A percentile compares a stretch with the other conserved stretches of the same genome.
phyloP scores from a whole-genome alignment of 35 echinoderm and acorn worm genomes.

The Chiridota heheva region DNA sequence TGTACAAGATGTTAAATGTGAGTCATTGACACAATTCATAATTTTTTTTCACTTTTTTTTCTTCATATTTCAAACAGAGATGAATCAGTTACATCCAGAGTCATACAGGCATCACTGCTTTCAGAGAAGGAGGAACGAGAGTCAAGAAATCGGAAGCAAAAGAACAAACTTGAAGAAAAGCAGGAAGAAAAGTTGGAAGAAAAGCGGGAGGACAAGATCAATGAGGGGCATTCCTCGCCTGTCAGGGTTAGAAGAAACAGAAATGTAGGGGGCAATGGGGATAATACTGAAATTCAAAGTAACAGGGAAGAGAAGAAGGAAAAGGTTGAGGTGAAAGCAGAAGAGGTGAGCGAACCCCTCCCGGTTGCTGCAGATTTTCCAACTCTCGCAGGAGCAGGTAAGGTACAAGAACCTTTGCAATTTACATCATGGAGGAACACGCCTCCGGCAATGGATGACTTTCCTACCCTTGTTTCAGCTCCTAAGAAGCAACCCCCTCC shows the following conservation, averaged over 20 bases:
- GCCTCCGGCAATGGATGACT: no score
- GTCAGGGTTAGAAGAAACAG: no score
- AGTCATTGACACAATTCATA: neutral
- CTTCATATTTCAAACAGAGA: conserved; percentile 30
- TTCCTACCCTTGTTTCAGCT: no score
- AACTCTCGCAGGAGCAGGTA: no score
- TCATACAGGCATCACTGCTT: conserved; percentile 68
- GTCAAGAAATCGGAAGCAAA: neutral
- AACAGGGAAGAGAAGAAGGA: neutral
- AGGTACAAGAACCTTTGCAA: no score
- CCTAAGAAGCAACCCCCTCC: no score
- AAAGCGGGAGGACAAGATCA: no score
- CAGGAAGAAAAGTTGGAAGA: neutral
- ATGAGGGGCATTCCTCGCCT: no score
- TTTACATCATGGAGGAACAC: no score
- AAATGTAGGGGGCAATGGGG: neutral
- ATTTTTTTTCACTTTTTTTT: neutral
- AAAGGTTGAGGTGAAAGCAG: no score
- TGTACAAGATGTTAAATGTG: neutral
- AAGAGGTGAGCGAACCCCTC: no score
- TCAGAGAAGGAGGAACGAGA: neutral
- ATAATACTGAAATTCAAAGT: conserved; percentile 10
- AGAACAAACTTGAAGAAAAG: neutral
- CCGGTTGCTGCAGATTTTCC: no score
- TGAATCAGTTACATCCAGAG: conserved; percentile 46